Evolutionary conservation across 37 sponge, comb jelly and placozoan species (phyloP).

Genomic region (Amphimedon queenslandica): DNA sequence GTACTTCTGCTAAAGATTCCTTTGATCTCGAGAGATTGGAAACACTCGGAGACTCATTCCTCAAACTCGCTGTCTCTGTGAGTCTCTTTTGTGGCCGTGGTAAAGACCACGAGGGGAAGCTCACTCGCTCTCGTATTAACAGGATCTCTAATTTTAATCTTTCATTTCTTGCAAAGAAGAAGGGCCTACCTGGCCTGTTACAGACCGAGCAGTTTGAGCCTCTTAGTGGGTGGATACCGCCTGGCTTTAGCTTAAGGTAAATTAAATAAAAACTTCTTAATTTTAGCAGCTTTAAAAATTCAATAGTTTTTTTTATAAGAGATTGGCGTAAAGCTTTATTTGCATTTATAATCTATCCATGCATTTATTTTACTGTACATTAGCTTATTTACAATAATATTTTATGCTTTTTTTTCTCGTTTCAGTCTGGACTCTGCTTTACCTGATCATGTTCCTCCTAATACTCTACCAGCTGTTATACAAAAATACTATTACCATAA

Average conservation of each 20-base stretch:
- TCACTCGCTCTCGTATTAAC: slow-evolving; percentile 43
- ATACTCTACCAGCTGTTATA: no score
- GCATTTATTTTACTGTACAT: no score
- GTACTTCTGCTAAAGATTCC: slow-evolving; percentile 60
- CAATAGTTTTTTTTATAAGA: no score
- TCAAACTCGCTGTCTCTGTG: slow-evolving; percentile 72
- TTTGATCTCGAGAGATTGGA: slow-evolving; percentile 89
- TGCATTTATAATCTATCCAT: no score
- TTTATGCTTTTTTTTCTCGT: no score
- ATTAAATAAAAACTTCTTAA: no score
- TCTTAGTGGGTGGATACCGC: slow-evolving; percentile 36
- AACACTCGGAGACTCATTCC: slow-evolving; percentile 88
- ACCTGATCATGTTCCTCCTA: no score
- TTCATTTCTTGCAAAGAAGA: slow-evolving; percentile 47
- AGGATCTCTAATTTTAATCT: slow-evolving; percentile 80
- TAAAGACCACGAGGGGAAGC: slow-evolving; percentile 70
- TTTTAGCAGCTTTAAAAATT: no score
- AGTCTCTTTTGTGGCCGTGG: slow-evolving; percentile 47
- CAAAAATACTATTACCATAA: no score
- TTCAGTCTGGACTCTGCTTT: background rate
- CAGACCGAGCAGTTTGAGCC: slow-evolving; percentile 12
- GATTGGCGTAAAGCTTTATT: no score
- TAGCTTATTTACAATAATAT: no score
- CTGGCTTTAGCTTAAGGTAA: slow-evolving; percentile 8
- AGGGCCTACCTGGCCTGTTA: slow-evolving; percentile 20